phyloP scores from a whole-genome alignment of 2,888 invertebrate genomes.

The Octonoba sinensis region DNA sequence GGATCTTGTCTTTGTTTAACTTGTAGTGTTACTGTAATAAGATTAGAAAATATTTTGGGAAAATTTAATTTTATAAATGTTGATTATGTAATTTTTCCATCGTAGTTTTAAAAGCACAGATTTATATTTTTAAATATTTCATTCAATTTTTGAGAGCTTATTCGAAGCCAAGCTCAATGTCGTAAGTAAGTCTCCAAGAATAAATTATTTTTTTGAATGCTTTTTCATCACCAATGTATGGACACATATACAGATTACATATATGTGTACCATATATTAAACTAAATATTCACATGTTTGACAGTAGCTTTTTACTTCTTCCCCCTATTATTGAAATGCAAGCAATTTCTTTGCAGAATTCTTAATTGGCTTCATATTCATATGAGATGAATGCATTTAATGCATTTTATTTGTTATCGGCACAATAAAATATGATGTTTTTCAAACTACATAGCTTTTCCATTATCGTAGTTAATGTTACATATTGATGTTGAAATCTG shows the following conservation, averaged over 20 bases:
- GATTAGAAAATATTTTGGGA: too few species aligned
- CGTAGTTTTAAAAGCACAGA: too few species aligned
- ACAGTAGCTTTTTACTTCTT: not conserved
- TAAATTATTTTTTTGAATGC: slow-evolving; percentile 43
- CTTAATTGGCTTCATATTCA: not conserved
- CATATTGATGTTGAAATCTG: slow-evolving; percentile 41
- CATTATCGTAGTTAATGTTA: slow-evolving; percentile 7
- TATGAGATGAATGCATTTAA: not conserved
- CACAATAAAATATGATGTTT: too few species aligned
- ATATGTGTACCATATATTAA: not conserved
- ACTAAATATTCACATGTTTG: too few species aligned
- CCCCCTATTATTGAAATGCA: not conserved
- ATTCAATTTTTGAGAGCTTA: slow-evolving; percentile 31
- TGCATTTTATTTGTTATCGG: not conserved
- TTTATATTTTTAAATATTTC: too few species aligned
- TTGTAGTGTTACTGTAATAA: too few species aligned
- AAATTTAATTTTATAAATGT: too few species aligned
- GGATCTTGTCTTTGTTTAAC: too few species aligned
- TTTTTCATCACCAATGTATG: slow-evolving; percentile 25
- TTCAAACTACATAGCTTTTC: too few species aligned
- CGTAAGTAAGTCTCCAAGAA: slow-evolving; percentile 17
- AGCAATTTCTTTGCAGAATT: not conserved
- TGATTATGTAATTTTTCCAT: too few species aligned
- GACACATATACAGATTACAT: not conserved
- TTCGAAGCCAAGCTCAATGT: slow-evolving; percentile 37